Evolutionary conservation across 2,888 invertebrate species (phyloP).

Genomic region (Mallateleia sp.): DNA sequence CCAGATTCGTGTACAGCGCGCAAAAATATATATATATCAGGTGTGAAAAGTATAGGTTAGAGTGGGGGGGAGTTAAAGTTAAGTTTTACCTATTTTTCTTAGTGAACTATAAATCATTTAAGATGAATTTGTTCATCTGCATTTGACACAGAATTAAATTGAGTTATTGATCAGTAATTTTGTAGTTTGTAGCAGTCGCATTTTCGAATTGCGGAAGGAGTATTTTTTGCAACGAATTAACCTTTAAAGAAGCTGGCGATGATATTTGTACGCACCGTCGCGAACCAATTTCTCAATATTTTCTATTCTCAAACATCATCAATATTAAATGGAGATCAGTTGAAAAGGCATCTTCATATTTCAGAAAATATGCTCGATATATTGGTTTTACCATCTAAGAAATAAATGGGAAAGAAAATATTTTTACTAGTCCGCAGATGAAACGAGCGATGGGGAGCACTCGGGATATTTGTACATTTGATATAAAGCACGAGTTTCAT

Average conservation of each 20-base stretch:
- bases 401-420: slow-evolving; percentile 69
- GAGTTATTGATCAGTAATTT: slow-evolving; percentile 51
- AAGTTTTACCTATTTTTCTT: no score
- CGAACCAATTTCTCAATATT: slow-evolving; percentile 33
- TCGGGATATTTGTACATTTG: slow-evolving; percentile 58
- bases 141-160: slow-evolving; percentile 38
- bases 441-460: slow-evolving; percentile 42
- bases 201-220: neutral
- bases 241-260: neutral
- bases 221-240: slow-evolving; percentile 13
- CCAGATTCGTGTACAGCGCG: no score
- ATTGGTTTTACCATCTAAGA: slow-evolving; percentile 59
- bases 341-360: slow-evolving; percentile 67
- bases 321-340: slow-evolving; percentile 64
- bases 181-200: neutral
- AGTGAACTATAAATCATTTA: slow-evolving; percentile 28
- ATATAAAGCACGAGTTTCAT: slow-evolving; percentile 53
- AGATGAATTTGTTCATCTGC: slow-evolving; percentile 49
- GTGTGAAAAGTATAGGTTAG: no score
- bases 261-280: slow-evolving; percentile 1
- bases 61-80: no score
- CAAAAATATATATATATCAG: no score
- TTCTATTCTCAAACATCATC: slow-evolving; percentile 51
- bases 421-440: slow-evolving; percentile 68
- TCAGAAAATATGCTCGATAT: slow-evolving; percentile 47